These are phyloP conservation scores for Leptopilina drosophilae DNA, from an alignment of 2,888 invertebrate genomes.

Conservation along the genomic window DNA sequence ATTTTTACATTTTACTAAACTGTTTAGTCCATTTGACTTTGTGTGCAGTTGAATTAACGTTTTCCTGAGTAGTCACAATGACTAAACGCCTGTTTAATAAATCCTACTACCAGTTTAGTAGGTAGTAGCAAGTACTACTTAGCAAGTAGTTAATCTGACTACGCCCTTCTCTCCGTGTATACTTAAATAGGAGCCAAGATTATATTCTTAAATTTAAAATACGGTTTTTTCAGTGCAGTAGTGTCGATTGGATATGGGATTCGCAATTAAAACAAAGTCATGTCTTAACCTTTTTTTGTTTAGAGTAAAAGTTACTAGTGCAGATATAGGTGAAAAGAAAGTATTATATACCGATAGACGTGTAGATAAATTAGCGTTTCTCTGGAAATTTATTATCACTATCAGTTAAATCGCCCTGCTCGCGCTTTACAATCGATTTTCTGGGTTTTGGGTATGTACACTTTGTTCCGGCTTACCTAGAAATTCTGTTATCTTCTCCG, in stretches of 20 bases:
- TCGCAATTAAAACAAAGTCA: neutral
- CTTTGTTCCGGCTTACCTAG: neutral
- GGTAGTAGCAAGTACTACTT: no score
- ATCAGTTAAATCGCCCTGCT: constrained; percentile 27
- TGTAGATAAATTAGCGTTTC: constrained; percentile 43
- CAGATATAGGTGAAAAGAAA: constrained; percentile 29
- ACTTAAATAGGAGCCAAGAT: no score
- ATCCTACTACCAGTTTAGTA: no score
- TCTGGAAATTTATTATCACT: constrained; percentile 27
- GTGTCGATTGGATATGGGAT: neutral
- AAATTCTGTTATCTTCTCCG: neutral
- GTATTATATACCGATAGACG: constrained; percentile 45
- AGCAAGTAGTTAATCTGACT: no score
- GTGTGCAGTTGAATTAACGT: no score
- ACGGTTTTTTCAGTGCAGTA: no score
- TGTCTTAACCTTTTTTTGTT: neutral
- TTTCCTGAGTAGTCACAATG: no score
- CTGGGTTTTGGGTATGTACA: constrained; percentile 1
- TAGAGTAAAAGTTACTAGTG: constrained; percentile 1
- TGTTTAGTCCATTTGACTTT: no score
- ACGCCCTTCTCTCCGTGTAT: no score
- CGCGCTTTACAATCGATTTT: constrained; percentile 13
- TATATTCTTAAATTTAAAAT: no score
- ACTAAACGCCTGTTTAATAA: no score
- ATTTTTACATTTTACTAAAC: no score